phyloP scores from a whole-genome alignment of 2,888 invertebrate genomes.

The Galeopsomyia nigrocyanea region DNA sequence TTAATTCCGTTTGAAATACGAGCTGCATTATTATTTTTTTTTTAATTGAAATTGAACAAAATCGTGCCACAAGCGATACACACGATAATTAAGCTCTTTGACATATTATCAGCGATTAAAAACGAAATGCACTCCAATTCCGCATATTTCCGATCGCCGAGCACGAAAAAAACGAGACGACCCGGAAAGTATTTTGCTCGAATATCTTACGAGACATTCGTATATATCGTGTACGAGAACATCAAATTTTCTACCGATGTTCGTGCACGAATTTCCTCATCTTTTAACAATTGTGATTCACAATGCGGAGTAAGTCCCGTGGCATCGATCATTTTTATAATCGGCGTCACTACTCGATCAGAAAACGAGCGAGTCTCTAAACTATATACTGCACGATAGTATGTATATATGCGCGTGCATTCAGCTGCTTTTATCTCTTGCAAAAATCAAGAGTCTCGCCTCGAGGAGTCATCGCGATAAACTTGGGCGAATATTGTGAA shows the following conservation, averaged over 20 bases:
- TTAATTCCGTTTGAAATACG: too few relatives aligned
- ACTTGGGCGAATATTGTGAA: too few relatives aligned
- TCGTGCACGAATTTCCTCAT: slow-evolving; percentile 25
- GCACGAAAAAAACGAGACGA: neutral
- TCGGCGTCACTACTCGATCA: slow-evolving; percentile 35
- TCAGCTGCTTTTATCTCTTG: neutral
- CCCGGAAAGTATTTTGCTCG: slow-evolving; percentile 18
- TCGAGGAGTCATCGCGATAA: too few relatives aligned
- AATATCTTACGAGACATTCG: neutral
- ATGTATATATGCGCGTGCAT: neutral
- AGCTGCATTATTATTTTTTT: too few relatives aligned
- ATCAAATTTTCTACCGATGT: neutral
- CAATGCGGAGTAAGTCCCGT: slow-evolving; percentile 20
- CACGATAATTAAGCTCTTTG: neutral
- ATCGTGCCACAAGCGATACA: too few relatives aligned
- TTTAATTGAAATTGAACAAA: too few relatives aligned
- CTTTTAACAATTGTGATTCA: slow-evolving; percentile 16
- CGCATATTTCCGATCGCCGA: neutral
- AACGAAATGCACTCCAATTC: neutral
- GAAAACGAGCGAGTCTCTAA: too few relatives aligned
- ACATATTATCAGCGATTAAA: neutral
- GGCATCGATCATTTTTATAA: slow-evolving; percentile 25
- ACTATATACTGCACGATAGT: slow-evolving; percentile 5
- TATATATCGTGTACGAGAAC: too few relatives aligned
- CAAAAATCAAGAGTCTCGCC: slow-evolving; percentile 1